Conservation (phyloP, 2,797 vertebrate species). For the Manis javanica region DNA sequence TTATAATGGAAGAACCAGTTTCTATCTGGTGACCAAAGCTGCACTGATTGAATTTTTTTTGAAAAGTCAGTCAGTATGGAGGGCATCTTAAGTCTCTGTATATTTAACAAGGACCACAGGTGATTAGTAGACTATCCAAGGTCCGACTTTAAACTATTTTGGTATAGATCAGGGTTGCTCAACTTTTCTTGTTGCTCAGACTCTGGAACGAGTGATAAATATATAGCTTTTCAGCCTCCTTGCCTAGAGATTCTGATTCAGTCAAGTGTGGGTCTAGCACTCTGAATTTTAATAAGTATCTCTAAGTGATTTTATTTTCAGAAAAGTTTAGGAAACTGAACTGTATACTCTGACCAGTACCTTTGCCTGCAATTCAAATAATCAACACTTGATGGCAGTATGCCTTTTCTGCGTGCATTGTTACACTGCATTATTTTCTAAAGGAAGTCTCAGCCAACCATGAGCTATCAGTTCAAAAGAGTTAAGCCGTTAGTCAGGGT, state of each 20-base stretch:
- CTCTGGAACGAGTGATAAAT: neutral
- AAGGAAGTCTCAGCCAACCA: neutral
- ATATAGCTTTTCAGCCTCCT: neutral
- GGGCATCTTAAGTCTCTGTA: neutral
- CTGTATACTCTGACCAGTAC: neutral
- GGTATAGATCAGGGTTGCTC: neutral
- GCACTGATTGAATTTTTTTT: neutral
- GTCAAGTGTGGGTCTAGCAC: neutral
- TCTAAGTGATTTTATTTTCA: constrained; percentile 6
- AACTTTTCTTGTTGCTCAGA: neutral
- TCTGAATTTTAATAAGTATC: neutral
- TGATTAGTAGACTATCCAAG: neutral
- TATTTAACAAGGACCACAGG: neutral
- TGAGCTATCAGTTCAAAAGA: neutral
- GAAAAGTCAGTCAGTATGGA: neutral
- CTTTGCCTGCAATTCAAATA: constrained; percentile 15
- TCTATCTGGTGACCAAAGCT: neutral
- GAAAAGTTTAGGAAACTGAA: neutral
- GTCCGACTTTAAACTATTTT: neutral
- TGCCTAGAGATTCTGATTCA: neutral
- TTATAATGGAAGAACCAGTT: neutral
- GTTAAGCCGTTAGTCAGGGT: neutral
- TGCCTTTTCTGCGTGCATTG: neutral
- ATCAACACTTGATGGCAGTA: neutral
- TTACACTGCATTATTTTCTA: neutral